Conservation (phyloP, 2,797 vertebrate species). For the Setipinna tenuifilis region DNA sequence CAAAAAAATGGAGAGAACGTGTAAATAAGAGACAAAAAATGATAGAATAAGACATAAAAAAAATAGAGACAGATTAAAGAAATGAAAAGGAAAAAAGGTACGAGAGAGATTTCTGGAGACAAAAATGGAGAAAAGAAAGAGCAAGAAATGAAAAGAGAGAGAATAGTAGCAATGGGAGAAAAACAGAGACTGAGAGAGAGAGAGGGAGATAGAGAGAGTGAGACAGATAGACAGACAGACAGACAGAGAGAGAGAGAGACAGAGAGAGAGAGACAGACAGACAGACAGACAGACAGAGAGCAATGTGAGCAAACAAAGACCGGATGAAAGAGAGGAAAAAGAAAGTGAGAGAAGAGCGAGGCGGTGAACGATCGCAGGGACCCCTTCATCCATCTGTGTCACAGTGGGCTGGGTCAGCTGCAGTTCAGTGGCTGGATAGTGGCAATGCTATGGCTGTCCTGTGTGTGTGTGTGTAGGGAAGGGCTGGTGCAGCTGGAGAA, state of each 20-base stretch:
- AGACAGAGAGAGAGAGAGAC: constrained; percentile 70
- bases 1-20: constrained; percentile 9
- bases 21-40: constrained; percentile 39
- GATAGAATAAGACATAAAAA: constrained; percentile 37
- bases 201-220: constrained; percentile 49
- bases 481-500: constrained; percentile 64
- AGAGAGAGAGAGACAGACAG: constrained; percentile 29
- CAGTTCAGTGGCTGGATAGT: constrained; percentile 60
- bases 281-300: constrained; percentile 41
- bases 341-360: neutral
- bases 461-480: constrained; percentile 59
- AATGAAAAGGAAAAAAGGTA: constrained; percentile 50
- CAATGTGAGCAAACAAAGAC: constrained; percentile 14
- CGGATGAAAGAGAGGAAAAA: neutral
- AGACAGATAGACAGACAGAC: no score
- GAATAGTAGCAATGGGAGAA: no score
- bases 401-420: constrained; percentile 46
- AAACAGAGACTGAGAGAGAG: neutral
- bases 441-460: neutral
- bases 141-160: neutral
- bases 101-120: constrained; percentile 33
- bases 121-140: constrained; percentile 40
- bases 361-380: constrained; percentile 28
- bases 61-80: constrained; percentile 14
- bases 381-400: constrained; percentile 52